Base-by-base conservation (phyloP, 2,113 vertebrate species). In the Pseudopipra pipra region DNA sequence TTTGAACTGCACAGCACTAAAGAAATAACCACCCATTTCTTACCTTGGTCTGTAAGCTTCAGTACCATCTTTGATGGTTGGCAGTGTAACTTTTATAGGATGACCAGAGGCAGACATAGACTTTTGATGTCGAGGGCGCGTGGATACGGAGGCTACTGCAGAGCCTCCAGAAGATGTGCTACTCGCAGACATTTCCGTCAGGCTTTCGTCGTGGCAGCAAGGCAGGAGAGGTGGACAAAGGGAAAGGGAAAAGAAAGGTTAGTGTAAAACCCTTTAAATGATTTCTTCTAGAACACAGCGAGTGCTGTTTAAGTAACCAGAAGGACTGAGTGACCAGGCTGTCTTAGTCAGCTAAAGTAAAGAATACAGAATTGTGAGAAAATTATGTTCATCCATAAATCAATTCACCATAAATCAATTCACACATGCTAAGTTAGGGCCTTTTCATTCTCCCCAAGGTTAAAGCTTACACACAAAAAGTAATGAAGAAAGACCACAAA, bases 101-200 rank as follows among this genome's bases (percentile, higher is more conserved):
- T 99, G 99, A 56, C 99, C 99, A n/a, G 99, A 99, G 37, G 99
- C 98, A 4, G 99, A 99, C 99, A 99, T 99, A 56, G 99, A 99
- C 97, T 99, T 99, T 71, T 99, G 99, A 96, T 99, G 99, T 28
- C 99, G 99, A n/a, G 99, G 99, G 46, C 99, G 98, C 2, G 99
- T 97, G 6, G 99, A 98, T 18, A 98, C 93, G 20, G 98, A 96
- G 54, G 97, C 86, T 56, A 96, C 95, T 6, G 97, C 89, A 33
- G 98, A 97, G 47, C 98, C 97, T 6, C 98, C 95, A 5, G 98
- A 98, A 8, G 98, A 97, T 9, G 98, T 98, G 96, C 98, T 99
- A 33, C 98, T 98, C 3, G 89, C 98, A 35, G 99, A 99, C 98
- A 99, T 98, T 97, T 99, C 99, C 0, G 98, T 99, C 89, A 99